Percentiles rank a stretch among this genome's conserved stretches.
Conservation (phyloP, 1,140 invertebrate genomes). For the Aricia agestis region DNA sequence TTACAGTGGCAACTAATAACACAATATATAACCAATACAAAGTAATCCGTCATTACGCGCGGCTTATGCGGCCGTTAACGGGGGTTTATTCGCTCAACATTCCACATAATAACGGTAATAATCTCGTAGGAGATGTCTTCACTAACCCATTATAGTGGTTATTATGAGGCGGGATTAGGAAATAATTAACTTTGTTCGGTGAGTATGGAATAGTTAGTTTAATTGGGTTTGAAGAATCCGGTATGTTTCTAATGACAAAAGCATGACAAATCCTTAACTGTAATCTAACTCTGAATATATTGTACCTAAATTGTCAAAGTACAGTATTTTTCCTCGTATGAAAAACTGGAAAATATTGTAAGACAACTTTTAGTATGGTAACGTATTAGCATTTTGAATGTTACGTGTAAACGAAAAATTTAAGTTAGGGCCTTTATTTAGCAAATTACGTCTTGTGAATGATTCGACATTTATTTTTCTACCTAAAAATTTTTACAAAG, state of each 20-base stretch:
- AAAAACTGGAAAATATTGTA: too few species aligned
- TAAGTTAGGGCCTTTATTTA: too few species aligned
- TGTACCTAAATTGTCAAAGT: too few species aligned
- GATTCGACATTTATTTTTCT: too few species aligned
- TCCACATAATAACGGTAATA: constrained; percentile 8
- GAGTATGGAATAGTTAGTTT: neutral
- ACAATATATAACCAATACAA: neutral
- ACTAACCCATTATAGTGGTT: neutral
- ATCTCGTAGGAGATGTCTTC: neutral
- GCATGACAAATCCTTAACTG: too few species aligned
- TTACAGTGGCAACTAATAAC: neutral
- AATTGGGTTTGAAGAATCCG: neutral
- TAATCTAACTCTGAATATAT: too few species aligned
- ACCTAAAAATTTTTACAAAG: too few species aligned
- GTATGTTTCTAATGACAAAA: neutral
- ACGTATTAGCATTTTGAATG: too few species aligned
- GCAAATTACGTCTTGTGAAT: too few species aligned
- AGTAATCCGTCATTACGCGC: neutral
- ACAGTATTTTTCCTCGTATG: too few species aligned
- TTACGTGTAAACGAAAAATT: too few species aligned
- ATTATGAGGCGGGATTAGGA: neutral
- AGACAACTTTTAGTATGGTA: too few species aligned
- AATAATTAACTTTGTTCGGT: constrained; percentile 3
- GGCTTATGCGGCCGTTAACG: neutral
- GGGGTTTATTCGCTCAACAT: neutral